Base-by-base conservation (phyloP, 92 coral and sea anemone species). In the Desmophyllum pertusum region DNA sequence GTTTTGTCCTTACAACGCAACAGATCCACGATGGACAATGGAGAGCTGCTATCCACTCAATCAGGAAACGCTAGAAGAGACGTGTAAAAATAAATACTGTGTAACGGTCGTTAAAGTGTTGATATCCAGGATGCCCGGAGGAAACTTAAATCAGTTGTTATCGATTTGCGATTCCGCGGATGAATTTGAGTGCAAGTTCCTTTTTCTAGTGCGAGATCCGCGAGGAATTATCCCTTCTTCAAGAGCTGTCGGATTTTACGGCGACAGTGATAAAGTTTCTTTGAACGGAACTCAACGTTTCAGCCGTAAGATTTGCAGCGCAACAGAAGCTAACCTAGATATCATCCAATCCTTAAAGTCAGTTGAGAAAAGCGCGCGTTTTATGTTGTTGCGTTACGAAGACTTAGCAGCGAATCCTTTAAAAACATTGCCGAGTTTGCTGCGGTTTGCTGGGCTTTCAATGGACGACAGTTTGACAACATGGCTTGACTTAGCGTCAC, bases 361-460 rank as follows among this genome's bases (percentile, higher is more conserved):
- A 6, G 38, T 5, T 5, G 17, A 21, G 64, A 55, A 66, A n/a
- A n/a, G n/a, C n/a, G 33, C 41, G 38, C 73, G 76, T 6, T 27
- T 84, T 50, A 59, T 59, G 88, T 35, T 84, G 40, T 40, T 61
- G 36, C 88, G 88, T 13, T 84, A 84, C 30, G 88, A 84, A 53
- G 88, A 84, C 51, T 65, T 84, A 37, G 88, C 88, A 29, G 55
- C 15, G 9, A 42, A 84, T 51, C 88, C 88, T 29, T 7, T 84
- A 13, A 51, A 59, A 33, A 48, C 62, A 17, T 41, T 84, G 38
- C 74, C 85, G n/a, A 42, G 59, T 4, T 13, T 83, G 79, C 45
- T 70, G 21, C 21, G 15, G 50, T 83, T 83, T 42, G 83, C 84
- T 15, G 76, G 76, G 29, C 84, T 84, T 2, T 55, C 88, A 25